Base-by-base conservation (phyloP, 2,888 invertebrate genomes). In the Parochlus steinenii region DNA sequence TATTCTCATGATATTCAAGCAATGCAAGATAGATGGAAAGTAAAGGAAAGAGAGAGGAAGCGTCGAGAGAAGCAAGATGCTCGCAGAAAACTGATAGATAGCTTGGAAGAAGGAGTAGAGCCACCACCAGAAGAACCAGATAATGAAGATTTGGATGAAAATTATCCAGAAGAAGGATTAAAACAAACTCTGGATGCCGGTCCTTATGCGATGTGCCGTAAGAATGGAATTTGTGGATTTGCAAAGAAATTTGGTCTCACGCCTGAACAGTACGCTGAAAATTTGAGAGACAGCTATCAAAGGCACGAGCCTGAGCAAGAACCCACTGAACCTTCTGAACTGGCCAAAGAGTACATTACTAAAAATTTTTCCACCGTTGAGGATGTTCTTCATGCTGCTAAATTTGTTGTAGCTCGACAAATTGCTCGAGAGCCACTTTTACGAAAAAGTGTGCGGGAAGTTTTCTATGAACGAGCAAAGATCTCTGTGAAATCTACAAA, bases 211-310 rank as follows among this genome's bases (percentile, higher is more conserved):
- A 71, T 92, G 43, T 92, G 92, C 48, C 66, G 76, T 34, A 79
- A 77, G 53, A 83, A 85, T 3, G 87, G 87, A 16, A 68, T 92
- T 8, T 75, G 76, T 67, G 74, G 77, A 0, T 66, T 95, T 28
- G 86, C 86, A 3, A 82, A 81, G 53, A 78, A 79, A 52, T 97
- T 95, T 57, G 97, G 97, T 41, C 61, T 98, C 33, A 74, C 79
- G 0, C 89, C 97, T 0, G 87, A 90, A 52, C 81, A 95, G 57
- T 93, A 90, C 55, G 92, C 90, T 0, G 93, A 95, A 61, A 97
- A 98, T 62, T 65, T 97, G 6, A 71, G 90, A 2, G 93, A 95
- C 51, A 89, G 90, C 55, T 95, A 95, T 56, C 87, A 89, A 54
- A 66, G 89, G 10, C 85, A 92, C 54, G 95, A 95, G 51, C 87